Evolutionary conservation across 2,113 vertebrate species (phyloP), one percentile per base, ranked within the genome.

Genomic region (Chaetura pelagica): DNA sequence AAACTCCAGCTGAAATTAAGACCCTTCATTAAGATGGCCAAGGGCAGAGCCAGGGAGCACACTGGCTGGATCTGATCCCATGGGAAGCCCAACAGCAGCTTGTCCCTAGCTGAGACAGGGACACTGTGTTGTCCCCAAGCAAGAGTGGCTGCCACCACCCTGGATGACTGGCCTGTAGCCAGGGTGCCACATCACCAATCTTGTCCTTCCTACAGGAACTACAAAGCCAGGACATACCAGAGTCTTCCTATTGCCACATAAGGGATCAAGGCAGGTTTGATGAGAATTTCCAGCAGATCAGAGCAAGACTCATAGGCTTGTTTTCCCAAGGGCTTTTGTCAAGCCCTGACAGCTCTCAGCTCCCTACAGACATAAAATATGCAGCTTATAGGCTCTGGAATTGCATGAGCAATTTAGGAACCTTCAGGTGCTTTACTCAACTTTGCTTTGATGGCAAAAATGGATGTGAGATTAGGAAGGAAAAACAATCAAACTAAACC

Each of bases 381-480:
- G 81, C 87, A 87, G 81, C 64, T 96, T 57, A 67, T 7, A 75
- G 85, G 14, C 32, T 83, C 58, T 26, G 35, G n/a, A 67, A 54
- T 58, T 59, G n/a, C 55, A 40, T 74, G 76, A 94, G 79, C 64
- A 74, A 15, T 90, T 94, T 74, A 80, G 66, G 64, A 93, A 44
- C 34, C 19, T 81, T 84, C 38, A 4, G 13, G 24, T 22, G 42
- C 34, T 93, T 94, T 83, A 74, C 77, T 68, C 78, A 77, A 52
- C 55, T 87, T 75, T 42, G 32, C 83, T 88, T 89, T 84, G 88
- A 38, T 21, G 73, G 64, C 38, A 85, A 94, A 91, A 75, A 63
- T 4, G 34, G 63, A 57, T 15, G 52, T 48, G 51, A 79, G 49
- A 86, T 87, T 93, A 84, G 83, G 81, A 77, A 81, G 55, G 52